Percentiles rank a stretch among this genome's conserved stretches.
Evolutionary conservation across 2,113 vertebrate species (phyloP).

Genomic region (Pseudolaguvia tuberculata): DNA sequence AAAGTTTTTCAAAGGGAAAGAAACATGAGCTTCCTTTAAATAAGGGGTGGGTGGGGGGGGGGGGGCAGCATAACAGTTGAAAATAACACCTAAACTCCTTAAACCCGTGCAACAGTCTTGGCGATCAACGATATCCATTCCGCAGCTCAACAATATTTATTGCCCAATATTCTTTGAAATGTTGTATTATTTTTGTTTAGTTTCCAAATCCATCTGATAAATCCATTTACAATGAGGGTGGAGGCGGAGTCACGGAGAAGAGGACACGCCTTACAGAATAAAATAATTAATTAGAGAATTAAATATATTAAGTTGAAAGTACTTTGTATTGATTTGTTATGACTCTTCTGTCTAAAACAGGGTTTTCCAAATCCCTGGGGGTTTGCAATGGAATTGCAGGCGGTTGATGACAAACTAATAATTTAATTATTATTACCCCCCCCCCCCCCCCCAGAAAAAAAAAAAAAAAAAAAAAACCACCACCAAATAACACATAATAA

Average conservation of each 20-base stretch:
- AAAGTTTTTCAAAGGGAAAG: conserved; percentile 11
- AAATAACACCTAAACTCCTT: not conserved
- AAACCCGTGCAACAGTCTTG: not conserved
- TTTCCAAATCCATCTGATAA: not conserved
- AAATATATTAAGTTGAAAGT: not conserved
- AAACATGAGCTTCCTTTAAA: not conserved
- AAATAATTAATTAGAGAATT: not conserved
- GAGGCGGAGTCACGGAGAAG: not conserved
- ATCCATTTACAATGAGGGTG: not conserved
- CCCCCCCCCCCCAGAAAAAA: no score
- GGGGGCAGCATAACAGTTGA: not conserved
- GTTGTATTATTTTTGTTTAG: no score
- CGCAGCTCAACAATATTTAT: no score
- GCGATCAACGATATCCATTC: not conserved
- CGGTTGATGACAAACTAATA: no score
- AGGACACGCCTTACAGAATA: not conserved
- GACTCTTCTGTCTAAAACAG: not conserved
- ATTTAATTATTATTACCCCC: no score
- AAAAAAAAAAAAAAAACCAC: no score
- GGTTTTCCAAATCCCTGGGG: no score
- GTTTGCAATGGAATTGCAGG: no score
- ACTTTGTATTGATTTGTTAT: not conserved
- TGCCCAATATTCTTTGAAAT: no score
- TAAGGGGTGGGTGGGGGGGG: no score
- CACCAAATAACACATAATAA: no score